Conservation (phyloP, 2,797 vertebrate genomes). For the Zalophus californianus region DNA sequence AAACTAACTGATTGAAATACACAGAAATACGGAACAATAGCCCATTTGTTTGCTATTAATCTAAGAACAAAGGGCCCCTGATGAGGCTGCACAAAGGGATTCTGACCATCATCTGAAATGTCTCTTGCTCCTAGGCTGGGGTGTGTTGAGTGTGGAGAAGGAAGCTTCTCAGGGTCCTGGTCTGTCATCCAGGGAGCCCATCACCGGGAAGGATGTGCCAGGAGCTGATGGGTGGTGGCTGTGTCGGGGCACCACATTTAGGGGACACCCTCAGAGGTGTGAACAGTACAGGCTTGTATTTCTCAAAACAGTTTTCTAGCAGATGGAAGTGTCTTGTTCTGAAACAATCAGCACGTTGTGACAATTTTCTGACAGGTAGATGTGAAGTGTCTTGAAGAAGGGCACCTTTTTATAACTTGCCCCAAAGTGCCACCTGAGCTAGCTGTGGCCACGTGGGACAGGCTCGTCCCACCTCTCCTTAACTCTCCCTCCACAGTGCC, state of each 20-base stretch:
- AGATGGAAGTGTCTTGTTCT: not conserved
- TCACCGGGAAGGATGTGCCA: not conserved
- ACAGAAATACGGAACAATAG: not conserved
- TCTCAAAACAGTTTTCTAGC: not conserved
- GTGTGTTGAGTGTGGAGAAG: fast-evolving
- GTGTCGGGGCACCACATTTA: fast-evolving
- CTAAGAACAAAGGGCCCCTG: not conserved
- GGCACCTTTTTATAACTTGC: not conserved
- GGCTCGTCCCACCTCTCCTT: not conserved
- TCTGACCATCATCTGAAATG: not conserved
- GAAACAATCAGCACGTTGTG: not conserved
- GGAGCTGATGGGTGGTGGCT: not conserved
- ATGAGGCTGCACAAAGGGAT: not conserved
- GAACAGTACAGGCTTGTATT: not conserved
- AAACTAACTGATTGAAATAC: not conserved
- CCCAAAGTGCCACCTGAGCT: not conserved
- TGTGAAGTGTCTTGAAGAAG: not conserved
- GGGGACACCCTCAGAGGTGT: fast-evolving
- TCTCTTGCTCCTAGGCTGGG: not conserved
- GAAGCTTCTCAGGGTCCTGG: not conserved
- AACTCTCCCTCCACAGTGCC: no score
- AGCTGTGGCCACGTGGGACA: not conserved
- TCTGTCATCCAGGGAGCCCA: not conserved
- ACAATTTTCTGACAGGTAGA: not conserved
- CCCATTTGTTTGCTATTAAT: not conserved